These are phyloP conservation scores for Anadara kagoshimensis DNA, from an alignment of 1,140 invertebrate genomes.

Conservation along the genomic window DNA sequence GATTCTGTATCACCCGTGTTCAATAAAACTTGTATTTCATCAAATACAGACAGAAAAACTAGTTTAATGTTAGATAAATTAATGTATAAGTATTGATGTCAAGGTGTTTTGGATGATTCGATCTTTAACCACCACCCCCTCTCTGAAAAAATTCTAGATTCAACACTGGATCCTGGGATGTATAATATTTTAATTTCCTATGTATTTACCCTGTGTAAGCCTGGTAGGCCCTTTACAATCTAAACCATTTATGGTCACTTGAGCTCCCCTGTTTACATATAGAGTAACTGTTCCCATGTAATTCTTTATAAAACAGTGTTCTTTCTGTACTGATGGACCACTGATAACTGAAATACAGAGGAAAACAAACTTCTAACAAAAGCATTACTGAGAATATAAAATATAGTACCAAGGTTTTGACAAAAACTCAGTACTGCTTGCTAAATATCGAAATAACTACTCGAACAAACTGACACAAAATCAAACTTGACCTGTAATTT, in stretches of 20 bases:
- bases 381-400: background rate
- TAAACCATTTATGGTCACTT: conserved; percentile 90
- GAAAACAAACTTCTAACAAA: background rate
- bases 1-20: too few species aligned
- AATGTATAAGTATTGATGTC: too few species aligned
- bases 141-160: too few species aligned
- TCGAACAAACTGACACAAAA: background rate
- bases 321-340: conserved; percentile 75
- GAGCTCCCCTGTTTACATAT: conserved; percentile 81
- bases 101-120: too few species aligned
- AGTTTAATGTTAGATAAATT: too few species aligned
- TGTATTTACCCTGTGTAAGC: conserved; percentile 82
- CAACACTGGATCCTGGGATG: too few species aligned
- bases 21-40: too few species aligned
- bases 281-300: conserved; percentile 84
- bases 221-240: conserved; percentile 83
- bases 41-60: too few species aligned
- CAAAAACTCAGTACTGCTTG: background rate
- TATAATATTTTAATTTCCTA: too few species aligned
- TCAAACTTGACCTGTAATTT: background rate
- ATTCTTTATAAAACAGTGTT: conserved; percentile 88
- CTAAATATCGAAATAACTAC: background rate
- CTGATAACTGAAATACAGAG: conserved; percentile 53
- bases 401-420: background rate
- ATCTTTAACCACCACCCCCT: too few species aligned